Conservation (phyloP, 2,888 invertebrate genomes). For the Cistogaster globosa region DNA sequence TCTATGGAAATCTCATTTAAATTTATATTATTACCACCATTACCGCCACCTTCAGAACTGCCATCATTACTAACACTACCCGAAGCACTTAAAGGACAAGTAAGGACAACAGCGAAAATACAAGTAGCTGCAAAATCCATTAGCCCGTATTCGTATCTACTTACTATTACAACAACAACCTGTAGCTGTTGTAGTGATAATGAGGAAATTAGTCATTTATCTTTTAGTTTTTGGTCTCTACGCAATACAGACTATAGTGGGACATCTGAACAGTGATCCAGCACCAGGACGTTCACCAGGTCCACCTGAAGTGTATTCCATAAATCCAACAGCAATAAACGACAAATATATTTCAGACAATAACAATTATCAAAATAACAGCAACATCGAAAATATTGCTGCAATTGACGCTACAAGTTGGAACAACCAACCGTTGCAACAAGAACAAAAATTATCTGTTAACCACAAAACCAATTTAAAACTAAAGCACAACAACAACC, state of each 20-base stretch:
- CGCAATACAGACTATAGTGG: conserved; percentile 79
- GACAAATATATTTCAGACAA: conserved; percentile 26
- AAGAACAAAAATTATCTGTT: conserved; percentile 4
- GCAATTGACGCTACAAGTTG: neutral
- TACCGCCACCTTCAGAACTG: conserved; percentile 63
- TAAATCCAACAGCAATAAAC: conserved; percentile 15
- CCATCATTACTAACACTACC: conserved; percentile 71
- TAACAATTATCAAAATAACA: conserved; percentile 35
- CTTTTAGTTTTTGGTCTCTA: conserved; percentile 77
- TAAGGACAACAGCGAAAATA: neutral
- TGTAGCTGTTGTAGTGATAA: conserved; percentile 76
- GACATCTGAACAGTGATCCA: conserved; percentile 85
- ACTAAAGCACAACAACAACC: conserved; percentile 54
- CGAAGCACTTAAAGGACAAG: conserved; percentile 4
- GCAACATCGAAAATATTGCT: conserved; percentile 1
- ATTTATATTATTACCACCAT: conserved; percentile 60
- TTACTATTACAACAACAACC: conserved; percentile 32
- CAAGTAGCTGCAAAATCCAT: conserved; percentile 6
- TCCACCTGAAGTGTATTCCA: conserved; percentile 84
- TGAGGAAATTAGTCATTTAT: conserved; percentile 77
- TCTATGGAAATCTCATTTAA: conserved; percentile 75
- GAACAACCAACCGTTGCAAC: conserved; percentile 19
- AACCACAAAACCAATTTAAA: conserved; percentile 49
- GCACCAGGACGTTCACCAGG: conserved; percentile 88
- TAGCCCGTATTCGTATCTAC: neutral